Percentiles rank a stretch among this genome's conserved stretches.
Evolutionary conservation across 1,140 invertebrate species (phyloP).

Genomic region (Drosophila murphyi): DNA sequence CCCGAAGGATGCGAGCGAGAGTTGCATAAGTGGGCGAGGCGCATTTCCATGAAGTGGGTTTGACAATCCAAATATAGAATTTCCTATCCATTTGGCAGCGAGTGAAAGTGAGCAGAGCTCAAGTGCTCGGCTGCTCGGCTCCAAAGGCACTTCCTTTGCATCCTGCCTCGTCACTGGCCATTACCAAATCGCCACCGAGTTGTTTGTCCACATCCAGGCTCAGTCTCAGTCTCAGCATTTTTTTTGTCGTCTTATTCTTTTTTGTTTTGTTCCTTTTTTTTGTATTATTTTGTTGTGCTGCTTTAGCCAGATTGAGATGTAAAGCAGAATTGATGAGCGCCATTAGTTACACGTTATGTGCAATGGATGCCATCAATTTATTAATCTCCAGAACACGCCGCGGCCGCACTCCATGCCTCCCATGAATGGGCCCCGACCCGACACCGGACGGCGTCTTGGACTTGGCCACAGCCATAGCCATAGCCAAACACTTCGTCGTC

Average conservation of each 20-base stretch:
- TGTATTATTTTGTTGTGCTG: slow-evolving; percentile 47
- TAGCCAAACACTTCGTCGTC: slow-evolving; percentile 59
- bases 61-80: slow-evolving; percentile 47
- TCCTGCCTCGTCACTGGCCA: slow-evolving; percentile 44
- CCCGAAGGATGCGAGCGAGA: slow-evolving; percentile 23
- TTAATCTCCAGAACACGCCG: slow-evolving; percentile 85
- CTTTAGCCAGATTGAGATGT: slow-evolving; percentile 85
- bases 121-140: slow-evolving; percentile 36
- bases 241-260: slow-evolving; percentile 16
- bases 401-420: slow-evolving; percentile 40
- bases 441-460: slow-evolving; percentile 7
- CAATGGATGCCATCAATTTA: slow-evolving; percentile 85
- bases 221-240: slow-evolving; percentile 21
- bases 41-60: slow-evolving; percentile 18
- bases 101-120: slow-evolving; percentile 56
- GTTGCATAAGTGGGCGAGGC: slow-evolving; percentile 55
- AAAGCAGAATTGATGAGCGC: slow-evolving; percentile 85
- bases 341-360: slow-evolving; percentile 85
- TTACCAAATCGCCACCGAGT: slow-evolving; percentile 52
- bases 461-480: slow-evolving; percentile 43
- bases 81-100: slow-evolving; percentile 36
- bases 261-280: slow-evolving; percentile 29
- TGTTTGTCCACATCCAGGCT: slow-evolving; percentile 34
- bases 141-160: slow-evolving; percentile 20
- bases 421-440: slow-evolving; percentile 57